Evolutionary conservation across 2,797 vertebrate genomes (phyloP).

Genomic region (Jordanella pulchra): DNA sequence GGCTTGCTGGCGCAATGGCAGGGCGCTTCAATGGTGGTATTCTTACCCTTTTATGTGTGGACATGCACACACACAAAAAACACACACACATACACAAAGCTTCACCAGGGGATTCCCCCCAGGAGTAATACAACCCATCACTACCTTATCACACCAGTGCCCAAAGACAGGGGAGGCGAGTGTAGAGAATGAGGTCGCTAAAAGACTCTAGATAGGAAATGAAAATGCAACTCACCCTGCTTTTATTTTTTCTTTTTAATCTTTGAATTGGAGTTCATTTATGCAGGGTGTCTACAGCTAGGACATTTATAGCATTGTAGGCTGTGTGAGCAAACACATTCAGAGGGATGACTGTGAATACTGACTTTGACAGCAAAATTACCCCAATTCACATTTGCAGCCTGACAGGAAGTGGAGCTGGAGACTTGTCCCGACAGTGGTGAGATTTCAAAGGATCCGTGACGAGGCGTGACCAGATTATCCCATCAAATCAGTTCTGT

Average conservation of each 20-base stretch:
- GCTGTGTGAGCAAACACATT: constrained; percentile 10
- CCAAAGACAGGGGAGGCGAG: constrained; percentile 72
- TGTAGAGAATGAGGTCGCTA: constrained; percentile 57
- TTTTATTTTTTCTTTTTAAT: constrained; percentile 28
- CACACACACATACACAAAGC: constrained; percentile 34
- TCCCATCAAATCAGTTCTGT: constrained; percentile 24
- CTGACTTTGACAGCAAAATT: constrained; percentile 8
- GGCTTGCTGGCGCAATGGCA: constrained; percentile 68
- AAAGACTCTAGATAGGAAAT: constrained; percentile 37
- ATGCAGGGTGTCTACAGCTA: neutral
- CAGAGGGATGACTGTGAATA: neutral
- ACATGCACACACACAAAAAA: constrained; percentile 42
- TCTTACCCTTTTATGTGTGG: constrained; percentile 69
- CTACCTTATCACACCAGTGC: constrained; percentile 77
- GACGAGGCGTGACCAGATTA: constrained; percentile 9
- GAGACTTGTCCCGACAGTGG: constrained; percentile 21
- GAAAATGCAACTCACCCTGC: constrained; percentile 7
- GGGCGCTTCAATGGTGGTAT: constrained; percentile 74
- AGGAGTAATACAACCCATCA: constrained; percentile 74
- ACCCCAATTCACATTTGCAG: neutral
- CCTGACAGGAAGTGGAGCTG: neutral
- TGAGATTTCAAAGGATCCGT: constrained; percentile 12
- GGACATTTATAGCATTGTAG: constrained; percentile 1
- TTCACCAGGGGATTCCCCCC: constrained; percentile 72
- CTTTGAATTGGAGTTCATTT: constrained; percentile 12